Conservation (phyloP, 2,113 vertebrate species). For the Puntigrus tetrazona region DNA sequence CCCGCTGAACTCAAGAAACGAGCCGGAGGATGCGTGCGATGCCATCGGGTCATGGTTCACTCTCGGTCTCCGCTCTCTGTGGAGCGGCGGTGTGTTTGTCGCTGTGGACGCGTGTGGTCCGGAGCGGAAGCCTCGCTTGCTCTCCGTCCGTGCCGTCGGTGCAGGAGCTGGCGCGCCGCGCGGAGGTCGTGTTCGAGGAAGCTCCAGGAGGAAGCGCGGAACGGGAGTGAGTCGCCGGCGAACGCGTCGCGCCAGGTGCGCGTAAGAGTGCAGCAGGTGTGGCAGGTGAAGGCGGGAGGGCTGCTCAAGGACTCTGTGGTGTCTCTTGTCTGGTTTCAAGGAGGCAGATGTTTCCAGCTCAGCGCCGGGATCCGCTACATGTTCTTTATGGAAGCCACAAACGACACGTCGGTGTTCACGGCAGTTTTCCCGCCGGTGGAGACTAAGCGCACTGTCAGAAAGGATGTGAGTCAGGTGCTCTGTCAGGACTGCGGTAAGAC, state of each 20-base stretch:
- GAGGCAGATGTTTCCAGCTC: conserved; percentile 67
- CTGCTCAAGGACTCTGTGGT: conserved; percentile 75
- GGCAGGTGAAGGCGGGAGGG: conserved; percentile 76
- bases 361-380: conserved; percentile 74
- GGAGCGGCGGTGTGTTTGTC: conserved; percentile 50
- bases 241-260: conserved; percentile 56
- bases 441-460: conserved; percentile 72
- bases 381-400: conserved; percentile 81
- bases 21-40: conserved; percentile 46
- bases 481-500: conserved; percentile 62
- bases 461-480: conserved; percentile 73
- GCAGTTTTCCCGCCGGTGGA: conserved; percentile 76
- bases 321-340: conserved; percentile 67
- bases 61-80: conserved; percentile 48
- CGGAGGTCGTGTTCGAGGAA: conserved; percentile 78
- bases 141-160: conserved; percentile 23
- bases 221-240: background rate
- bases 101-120: conserved; percentile 37
- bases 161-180: conserved; percentile 67
- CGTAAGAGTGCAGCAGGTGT: conserved; percentile 80
- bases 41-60: conserved; percentile 29
- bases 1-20: background rate
- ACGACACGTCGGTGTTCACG: conserved; percentile 70
- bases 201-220: conserved; percentile 61
- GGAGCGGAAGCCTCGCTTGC: conserved; percentile 34